phyloP scores from a whole-genome alignment of 2,888 invertebrate genomes.

The Torymus texanus region DNA sequence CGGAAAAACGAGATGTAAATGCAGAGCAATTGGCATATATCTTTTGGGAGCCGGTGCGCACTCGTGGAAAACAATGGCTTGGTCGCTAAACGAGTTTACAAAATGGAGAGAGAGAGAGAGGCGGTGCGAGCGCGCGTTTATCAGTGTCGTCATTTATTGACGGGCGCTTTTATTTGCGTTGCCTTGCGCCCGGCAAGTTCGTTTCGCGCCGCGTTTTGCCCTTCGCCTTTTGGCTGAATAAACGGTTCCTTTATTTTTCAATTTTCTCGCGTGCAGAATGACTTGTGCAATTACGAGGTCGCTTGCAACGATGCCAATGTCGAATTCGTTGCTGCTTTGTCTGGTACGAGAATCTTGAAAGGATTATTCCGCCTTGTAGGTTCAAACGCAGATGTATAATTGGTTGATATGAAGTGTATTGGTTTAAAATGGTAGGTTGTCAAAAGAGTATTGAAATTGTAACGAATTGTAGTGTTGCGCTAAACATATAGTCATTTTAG shows the following conservation, averaged over 20 bases:
- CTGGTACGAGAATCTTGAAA: no score
- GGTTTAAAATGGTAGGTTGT: no score
- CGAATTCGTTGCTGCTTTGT: background rate
- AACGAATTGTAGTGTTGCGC: no score
- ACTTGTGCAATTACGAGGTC: background rate
- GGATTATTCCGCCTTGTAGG: no score
- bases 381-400: no score
- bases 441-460: no score
- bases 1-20: slow-evolving; percentile 52
- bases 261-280: background rate
- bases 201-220: slow-evolving; percentile 19
- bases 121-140: slow-evolving; percentile 50
- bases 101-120: slow-evolving; percentile 43
- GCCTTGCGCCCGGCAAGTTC: slow-evolving; percentile 22
- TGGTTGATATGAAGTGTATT: no score
- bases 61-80: slow-evolving; percentile 54
- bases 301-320: background rate
- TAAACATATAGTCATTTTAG: no score
- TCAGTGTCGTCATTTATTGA: slow-evolving; percentile 61
- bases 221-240: slow-evolving; percentile 28
- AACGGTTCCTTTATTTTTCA: background rate
- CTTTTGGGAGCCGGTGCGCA: slow-evolving; percentile 42
- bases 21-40: slow-evolving; percentile 54
- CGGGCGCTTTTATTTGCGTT: slow-evolving; percentile 53
- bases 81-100: slow-evolving; percentile 51